Base-by-base conservation (phyloP, 2,888 invertebrate genomes). In the Ectemnius lituratus region DNA sequence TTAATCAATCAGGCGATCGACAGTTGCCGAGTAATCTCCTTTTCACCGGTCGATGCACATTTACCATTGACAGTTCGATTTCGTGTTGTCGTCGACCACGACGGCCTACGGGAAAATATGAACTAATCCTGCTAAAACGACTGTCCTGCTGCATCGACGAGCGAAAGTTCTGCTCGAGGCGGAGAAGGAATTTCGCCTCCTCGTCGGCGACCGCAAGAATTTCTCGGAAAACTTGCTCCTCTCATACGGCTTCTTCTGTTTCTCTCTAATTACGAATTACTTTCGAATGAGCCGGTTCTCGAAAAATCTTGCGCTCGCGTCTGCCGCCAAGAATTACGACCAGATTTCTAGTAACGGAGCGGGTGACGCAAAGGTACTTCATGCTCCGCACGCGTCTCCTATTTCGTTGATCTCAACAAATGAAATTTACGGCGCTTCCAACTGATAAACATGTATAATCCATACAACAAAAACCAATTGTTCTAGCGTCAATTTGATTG, bases 1-100 rank as follows among this genome's bases (percentile, higher is more conserved):
- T 62, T 37, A 37, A 37, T 37, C 64, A 67, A 23, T 66, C 69
- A 18, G 69, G 61, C 63, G 58, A 64, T 73, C 64, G 70, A 67
- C 69, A 47, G 61, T 11, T 56, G 46, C 64, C 57, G 14, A 4
- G 49, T 37, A 57, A 58, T 37, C 67, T 56, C 28, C 28, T 66
- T 70, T 57, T 58, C 37, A 57, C 63, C 56, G 63, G 61, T 20
- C 72, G 67, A 67, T 60, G 47, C 60, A 20, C 59, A 52, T 62
- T 46, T 37, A 61, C 37, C 13, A 46, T 59, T 46, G 56, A 13
- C 45, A 46, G 49, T 61, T 47, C 64, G 67, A 67, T n/a, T 8
- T 66, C 49, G 14, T 13, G 18, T 20, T 60, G 62, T 66, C 57
- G 37, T 37, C 37, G 37, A 37, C 23, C 52, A 62, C 23, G 16